phyloP scores from a whole-genome alignment of 2,797 vertebrate genomes.

The Schizopygopsis pylzovi region DNA sequence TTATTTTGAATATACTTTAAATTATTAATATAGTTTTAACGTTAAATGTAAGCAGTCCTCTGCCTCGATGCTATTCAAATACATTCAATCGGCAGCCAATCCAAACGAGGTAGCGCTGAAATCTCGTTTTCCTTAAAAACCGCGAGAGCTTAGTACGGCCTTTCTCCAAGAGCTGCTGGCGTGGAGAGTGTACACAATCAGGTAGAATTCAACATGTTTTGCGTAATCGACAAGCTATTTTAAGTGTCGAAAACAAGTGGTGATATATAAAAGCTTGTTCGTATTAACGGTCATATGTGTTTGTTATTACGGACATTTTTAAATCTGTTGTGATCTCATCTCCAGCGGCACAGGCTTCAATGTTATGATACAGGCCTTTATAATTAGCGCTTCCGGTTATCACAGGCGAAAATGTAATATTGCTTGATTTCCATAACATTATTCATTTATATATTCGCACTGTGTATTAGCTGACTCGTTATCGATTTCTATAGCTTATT shows the following conservation, averaged over 20 bases:
- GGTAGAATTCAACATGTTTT: conserved; percentile 34
- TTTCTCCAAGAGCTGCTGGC: conserved; percentile 53
- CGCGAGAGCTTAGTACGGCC: conserved; percentile 53
- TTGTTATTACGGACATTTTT: background rate
- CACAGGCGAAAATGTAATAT: conserved; percentile 2
- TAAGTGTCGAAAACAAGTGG: too few species aligned
- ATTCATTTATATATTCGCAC: background rate
- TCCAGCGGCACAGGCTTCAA: conserved; percentile 50
- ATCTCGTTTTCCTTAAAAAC: conserved; percentile 41
- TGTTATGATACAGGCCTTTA: conserved; percentile 62
- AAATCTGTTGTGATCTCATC: conserved; percentile 10
- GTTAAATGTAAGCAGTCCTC: background rate
- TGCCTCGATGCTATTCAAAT: background rate
- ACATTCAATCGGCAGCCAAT: conserved; percentile 25
- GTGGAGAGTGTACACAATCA: conserved; percentile 38
- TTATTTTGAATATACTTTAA: background rate
- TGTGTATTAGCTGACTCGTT: background rate
- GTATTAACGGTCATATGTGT: background rate
- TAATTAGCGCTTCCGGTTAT: conserved; percentile 49
- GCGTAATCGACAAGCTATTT: background rate
- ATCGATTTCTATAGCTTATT: background rate
- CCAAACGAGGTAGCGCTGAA: background rate
- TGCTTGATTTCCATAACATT: background rate
- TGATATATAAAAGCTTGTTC: background rate
- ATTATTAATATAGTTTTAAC: background rate